A percentile compares a stretch with the other conserved stretches of the same genome.
Conservation (phyloP, 1,140 invertebrate genomes). For the Oreohelix idahoensis region DNA sequence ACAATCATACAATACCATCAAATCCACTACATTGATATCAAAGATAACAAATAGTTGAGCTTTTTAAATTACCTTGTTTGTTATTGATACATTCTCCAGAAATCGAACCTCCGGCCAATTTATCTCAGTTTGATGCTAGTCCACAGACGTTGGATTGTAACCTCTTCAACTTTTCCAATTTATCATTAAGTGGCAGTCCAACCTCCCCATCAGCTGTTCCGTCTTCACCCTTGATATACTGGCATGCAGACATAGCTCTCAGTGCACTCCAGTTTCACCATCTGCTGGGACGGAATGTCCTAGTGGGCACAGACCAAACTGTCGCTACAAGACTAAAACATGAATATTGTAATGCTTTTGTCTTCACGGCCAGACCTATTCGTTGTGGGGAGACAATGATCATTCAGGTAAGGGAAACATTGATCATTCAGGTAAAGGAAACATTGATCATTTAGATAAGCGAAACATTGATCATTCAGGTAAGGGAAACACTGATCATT, state of each 20-base stretch:
- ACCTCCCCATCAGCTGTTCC: background rate
- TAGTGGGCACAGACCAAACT: constrained; percentile 79
- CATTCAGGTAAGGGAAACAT: constrained; percentile 76
- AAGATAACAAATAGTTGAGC: too few species aligned
- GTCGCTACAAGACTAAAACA: constrained; percentile 85
- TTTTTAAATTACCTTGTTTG: too few species aligned
- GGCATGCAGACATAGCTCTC: constrained; percentile 60
- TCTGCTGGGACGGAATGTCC: constrained; percentile 84
- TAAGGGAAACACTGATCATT: too few species aligned
- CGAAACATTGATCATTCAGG: too few species aligned
- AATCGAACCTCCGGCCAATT: constrained; percentile 21
- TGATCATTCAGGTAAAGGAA: too few species aligned
- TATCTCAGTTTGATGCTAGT: constrained; percentile 45
- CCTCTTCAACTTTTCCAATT: constrained; percentile 25
- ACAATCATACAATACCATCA: too few species aligned
- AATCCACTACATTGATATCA: too few species aligned
- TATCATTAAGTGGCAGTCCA: background rate
- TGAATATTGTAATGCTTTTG: constrained; percentile 95
- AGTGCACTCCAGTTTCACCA: constrained; percentile 72
- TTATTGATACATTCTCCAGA: too few species aligned
- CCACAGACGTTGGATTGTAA: constrained; percentile 45
- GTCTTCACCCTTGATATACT: background rate
- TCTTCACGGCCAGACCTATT: constrained; percentile 90
- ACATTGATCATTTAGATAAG: too few species aligned
- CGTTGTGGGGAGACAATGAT: constrained; percentile 89